Conservation (phyloP, 2,888 invertebrate species). For the Aleiodes alternator region DNA sequence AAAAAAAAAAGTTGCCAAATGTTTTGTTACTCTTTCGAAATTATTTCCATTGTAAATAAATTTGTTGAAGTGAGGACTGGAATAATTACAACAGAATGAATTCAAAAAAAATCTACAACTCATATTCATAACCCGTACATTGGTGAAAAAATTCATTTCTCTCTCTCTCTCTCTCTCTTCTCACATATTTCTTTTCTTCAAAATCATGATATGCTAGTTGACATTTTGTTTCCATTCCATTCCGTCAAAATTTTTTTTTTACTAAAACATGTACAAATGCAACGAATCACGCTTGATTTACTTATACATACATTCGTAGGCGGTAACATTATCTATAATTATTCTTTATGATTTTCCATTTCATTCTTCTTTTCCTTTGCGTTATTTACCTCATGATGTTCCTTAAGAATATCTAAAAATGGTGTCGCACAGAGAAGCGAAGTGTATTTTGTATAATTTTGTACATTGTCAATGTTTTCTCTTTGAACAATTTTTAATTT, state of each 20-base stretch:
- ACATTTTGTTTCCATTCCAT: slow-evolving; percentile 58
- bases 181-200: slow-evolving; percentile 47
- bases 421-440: slow-evolving; percentile 66
- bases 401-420: slow-evolving; percentile 66
- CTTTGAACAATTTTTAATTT: slow-evolving; percentile 59
- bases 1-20: slow-evolving; percentile 32
- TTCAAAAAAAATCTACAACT: slow-evolving; percentile 51
- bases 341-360: slow-evolving; percentile 51
- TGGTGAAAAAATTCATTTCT: slow-evolving; percentile 62
- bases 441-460: slow-evolving; percentile 64
- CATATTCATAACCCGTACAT: slow-evolving; percentile 64
- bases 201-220: slow-evolving; percentile 64
- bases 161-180: slow-evolving; percentile 5
- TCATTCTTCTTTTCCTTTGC: not conserved
- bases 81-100: slow-evolving; percentile 29
- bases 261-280: slow-evolving; percentile 68
- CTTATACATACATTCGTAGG: slow-evolving; percentile 66
- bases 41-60: not conserved
- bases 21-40: slow-evolving; percentile 32
- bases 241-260: slow-evolving; percentile 55
- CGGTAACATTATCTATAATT: slow-evolving; percentile 68
- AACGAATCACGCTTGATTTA: slow-evolving; percentile 66
- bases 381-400: slow-evolving; percentile 26
- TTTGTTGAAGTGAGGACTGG: not conserved
- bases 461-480: slow-evolving; percentile 63